Evolutionary conservation across 2,113 vertebrate genomes (phyloP).

Genomic region (Perccottus glenii): DNA sequence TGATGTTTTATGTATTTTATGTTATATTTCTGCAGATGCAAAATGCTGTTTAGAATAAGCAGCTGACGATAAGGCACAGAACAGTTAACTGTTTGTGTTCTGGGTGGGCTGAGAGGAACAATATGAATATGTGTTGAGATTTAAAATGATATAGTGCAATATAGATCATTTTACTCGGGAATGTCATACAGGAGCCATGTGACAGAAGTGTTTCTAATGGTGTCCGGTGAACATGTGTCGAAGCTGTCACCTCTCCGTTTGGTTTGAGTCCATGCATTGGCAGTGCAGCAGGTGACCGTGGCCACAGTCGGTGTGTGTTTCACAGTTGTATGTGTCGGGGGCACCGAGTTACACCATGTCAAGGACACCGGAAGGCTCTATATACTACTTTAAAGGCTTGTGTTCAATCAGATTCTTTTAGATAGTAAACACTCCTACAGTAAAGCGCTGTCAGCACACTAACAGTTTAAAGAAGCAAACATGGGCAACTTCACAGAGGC

Average conservation of each 20-base stretch:
- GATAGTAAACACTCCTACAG: too few relatives aligned
- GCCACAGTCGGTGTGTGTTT: constrained; percentile 27
- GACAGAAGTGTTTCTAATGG: background rate
- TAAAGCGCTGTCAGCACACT: too few relatives aligned
- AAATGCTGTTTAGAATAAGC: constrained; percentile 11
- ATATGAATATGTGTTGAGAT: too few relatives aligned
- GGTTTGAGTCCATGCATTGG: constrained; percentile 7
- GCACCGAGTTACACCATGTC: background rate
- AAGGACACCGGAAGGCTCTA: constrained; percentile 12
- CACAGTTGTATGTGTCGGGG: constrained; percentile 16
- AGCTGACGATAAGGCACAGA: background rate
- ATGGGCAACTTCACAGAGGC: too few relatives aligned
- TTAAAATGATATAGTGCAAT: background rate
- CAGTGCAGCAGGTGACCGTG: constrained; percentile 20
- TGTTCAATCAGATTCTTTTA: too few relatives aligned
- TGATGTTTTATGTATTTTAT: constrained; percentile 24
- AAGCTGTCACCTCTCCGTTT: background rate
- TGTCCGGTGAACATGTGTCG: background rate
- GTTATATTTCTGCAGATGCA: constrained; percentile 11
- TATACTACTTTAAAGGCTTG: background rate
- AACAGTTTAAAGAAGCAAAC: too few relatives aligned
- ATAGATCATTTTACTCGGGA: background rate
- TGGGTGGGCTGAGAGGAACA: too few relatives aligned
- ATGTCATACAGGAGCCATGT: background rate
- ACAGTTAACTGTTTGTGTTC: background rate